Conservation (phyloP, 2,113 vertebrate species). For the Aleadryas rufinucha region DNA sequence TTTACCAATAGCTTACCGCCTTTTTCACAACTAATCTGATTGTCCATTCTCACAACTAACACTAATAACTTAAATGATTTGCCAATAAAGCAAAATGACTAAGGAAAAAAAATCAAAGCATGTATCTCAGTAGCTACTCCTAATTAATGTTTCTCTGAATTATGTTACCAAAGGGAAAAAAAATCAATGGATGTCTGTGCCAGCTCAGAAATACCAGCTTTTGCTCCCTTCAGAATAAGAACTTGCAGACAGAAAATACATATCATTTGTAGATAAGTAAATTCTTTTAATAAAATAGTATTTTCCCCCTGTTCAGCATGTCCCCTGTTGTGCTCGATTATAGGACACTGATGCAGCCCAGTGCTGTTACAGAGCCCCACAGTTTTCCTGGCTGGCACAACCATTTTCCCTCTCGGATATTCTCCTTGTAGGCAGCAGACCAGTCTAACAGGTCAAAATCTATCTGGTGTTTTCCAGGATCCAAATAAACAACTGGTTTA, state of each 20-base stretch:
- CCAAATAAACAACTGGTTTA: background rate
- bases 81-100: constrained; percentile 13
- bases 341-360: background rate
- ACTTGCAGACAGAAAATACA: background rate
- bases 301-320: background rate
- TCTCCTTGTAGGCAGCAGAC: background rate
- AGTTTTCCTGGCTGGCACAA: background rate
- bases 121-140: background rate
- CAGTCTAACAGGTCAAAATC: background rate
- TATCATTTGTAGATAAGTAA: background rate
- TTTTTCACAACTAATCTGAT: constrained; percentile 35
- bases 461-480: background rate
- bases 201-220: background rate
- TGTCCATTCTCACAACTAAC: constrained; percentile 6
- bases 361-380: background rate
- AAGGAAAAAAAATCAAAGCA: constrained; percentile 23
- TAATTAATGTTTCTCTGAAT: constrained; percentile 31
- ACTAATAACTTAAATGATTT: constrained; percentile 54
- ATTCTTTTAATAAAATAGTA: background rate
- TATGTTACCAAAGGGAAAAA: background rate
- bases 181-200: background rate
- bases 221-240: background rate
- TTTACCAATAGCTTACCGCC: constrained; percentile 51
- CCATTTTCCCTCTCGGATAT: background rate
- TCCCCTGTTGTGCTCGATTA: fast-evolving